phyloP scores from a whole-genome alignment of 2,113 vertebrate genomes.

The Myrmecophaga tridactyla region DNA sequence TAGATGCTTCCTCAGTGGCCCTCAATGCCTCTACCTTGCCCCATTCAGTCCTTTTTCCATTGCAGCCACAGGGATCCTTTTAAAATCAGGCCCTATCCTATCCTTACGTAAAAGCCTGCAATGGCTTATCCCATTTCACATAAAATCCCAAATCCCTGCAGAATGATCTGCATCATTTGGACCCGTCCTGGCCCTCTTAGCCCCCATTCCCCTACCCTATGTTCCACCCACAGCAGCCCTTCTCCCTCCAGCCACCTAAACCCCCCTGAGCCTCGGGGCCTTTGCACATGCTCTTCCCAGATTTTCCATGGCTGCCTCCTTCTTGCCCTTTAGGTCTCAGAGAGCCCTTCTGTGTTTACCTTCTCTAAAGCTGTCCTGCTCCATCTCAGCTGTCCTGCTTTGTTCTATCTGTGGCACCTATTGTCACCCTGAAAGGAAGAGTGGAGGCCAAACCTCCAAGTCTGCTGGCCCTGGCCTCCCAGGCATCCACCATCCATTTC shows the following conservation, averaged over 20 bases:
- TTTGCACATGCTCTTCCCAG: too few relatives aligned
- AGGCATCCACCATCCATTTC: not conserved
- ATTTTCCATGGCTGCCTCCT: not conserved
- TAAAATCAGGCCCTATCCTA: too few relatives aligned
- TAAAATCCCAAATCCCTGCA: too few relatives aligned
- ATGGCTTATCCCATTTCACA: too few relatives aligned
- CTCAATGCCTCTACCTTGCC: too few relatives aligned
- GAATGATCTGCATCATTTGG: not conserved
- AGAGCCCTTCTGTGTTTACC: not conserved
- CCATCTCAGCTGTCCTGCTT: not conserved
- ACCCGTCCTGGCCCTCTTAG: not conserved
- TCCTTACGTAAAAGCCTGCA: too few relatives aligned
- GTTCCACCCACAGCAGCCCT: not conserved
- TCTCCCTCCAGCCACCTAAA: not conserved
- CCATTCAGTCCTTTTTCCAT: too few relatives aligned
- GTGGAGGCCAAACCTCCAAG: not conserved
- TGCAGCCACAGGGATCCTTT: too few relatives aligned
- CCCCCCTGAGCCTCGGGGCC: not conserved
- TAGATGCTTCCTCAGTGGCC: too few relatives aligned
- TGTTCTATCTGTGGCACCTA: not conserved
- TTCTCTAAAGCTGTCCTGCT: not conserved
- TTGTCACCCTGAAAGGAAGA: not conserved
- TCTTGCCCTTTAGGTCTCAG: not conserved
- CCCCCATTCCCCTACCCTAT: too few relatives aligned
- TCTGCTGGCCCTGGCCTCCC: not conserved